Percentiles rank a stretch among this genome's conserved stretches.
phyloP scores from a whole-genome alignment of 2,888 invertebrate species.

The Trachelus tabidus region DNA sequence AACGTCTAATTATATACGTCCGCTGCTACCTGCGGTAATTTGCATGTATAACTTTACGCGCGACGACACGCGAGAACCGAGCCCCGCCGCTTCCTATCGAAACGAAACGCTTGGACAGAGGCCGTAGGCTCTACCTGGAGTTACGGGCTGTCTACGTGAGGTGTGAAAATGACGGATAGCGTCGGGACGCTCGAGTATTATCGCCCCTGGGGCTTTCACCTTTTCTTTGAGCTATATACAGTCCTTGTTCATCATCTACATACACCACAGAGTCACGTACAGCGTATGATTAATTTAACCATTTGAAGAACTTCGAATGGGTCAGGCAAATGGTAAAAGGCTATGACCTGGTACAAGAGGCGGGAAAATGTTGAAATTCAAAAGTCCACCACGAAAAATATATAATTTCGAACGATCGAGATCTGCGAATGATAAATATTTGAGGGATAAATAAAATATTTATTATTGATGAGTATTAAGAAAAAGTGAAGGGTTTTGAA shows the following conservation, averaged over 20 bases:
- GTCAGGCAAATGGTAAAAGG: background rate
- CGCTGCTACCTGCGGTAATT: slow-evolving; percentile 19
- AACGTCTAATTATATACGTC: slow-evolving; percentile 10
- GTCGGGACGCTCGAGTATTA: slow-evolving; percentile 33
- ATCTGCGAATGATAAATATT: background rate
- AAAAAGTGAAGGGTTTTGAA: background rate
- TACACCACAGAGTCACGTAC: background rate
- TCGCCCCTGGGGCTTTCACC: background rate
- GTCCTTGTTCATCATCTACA: background rate
- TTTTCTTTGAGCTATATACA: background rate
- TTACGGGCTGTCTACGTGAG: slow-evolving; percentile 22
- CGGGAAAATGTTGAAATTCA: background rate
- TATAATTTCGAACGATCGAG: background rate
- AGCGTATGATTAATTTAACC: background rate
- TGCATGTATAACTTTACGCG: slow-evolving; percentile 36
- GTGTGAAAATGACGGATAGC: slow-evolving; percentile 54
- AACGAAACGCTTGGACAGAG: background rate
- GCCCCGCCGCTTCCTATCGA: slow-evolving; percentile 4
- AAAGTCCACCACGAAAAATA: background rate
- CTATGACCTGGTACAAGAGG: no score
- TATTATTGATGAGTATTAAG: background rate
- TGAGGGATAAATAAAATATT: background rate
- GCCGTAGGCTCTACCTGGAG: background rate
- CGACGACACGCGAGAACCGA: slow-evolving; percentile 30
- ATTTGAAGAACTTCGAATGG: background rate